A percentile compares a stretch with the other conserved stretches of the same genome.
These are phyloP conservation scores for Lepus oiostolus DNA, from an alignment of 2,797 vertebrate genomes.

Conservation along the genomic window DNA sequence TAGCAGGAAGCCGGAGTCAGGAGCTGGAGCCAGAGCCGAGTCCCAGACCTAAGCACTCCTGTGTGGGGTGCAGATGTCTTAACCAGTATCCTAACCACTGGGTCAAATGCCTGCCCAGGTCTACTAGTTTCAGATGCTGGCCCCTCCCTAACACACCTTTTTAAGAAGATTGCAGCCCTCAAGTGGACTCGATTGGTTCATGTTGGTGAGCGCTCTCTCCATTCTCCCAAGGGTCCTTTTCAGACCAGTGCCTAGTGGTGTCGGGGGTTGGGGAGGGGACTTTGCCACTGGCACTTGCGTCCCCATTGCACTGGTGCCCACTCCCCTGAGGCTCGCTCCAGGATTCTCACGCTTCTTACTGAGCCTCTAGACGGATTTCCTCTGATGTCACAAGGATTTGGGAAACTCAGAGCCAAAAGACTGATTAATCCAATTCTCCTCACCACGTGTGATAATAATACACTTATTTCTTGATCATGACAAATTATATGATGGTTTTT, in stretches of 20 bases:
- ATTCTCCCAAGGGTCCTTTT: neutral
- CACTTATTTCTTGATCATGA: neutral
- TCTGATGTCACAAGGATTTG: neutral
- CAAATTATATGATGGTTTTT: neutral
- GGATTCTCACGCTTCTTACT: neutral
- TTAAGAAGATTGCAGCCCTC: neutral
- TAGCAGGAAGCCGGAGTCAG: too few species aligned
- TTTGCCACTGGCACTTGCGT: fast-evolving
- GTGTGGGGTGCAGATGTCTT: too few species aligned
- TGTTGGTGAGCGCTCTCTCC: neutral
- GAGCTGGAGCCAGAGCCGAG: too few species aligned
- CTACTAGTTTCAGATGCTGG: neutral
- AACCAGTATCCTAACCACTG: too few species aligned
- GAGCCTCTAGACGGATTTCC: neutral
- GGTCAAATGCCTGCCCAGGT: too few species aligned
- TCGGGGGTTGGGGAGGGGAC: neutral
- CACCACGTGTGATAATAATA: neutral
- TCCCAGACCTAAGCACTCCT: too few species aligned
- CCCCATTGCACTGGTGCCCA: neutral
- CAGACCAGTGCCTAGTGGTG: neutral
- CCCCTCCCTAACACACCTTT: neutral
- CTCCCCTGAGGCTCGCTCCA: neutral
- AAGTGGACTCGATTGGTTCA: neutral
- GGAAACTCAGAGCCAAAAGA: neutral
- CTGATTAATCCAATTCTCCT: neutral